These are phyloP conservation scores for Oophaga pumilio DNA, from an alignment of 2,113 vertebrate species.

Conservation along the genomic window DNA sequence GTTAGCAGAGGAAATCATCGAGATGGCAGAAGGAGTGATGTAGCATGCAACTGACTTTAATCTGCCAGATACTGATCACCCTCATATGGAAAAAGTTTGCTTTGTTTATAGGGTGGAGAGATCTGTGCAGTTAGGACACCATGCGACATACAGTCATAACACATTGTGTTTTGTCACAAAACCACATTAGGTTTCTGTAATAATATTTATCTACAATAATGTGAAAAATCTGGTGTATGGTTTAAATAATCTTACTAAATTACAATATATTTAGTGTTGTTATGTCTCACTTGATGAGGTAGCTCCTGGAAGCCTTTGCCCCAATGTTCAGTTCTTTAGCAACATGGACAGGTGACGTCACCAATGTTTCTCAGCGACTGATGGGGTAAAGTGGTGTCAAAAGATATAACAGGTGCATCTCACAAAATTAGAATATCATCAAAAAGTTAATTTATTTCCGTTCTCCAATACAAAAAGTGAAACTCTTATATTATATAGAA, in stretches of 20 bases:
- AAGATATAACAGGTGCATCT: too few relatives aligned
- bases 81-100: conserved; percentile 38
- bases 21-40: conserved; percentile 19
- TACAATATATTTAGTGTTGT: background rate
- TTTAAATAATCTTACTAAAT: background rate
- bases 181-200: background rate
- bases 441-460: too few relatives aligned
- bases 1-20: conserved; percentile 26
- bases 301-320: too few relatives aligned
- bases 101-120: background rate
- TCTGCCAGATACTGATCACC: conserved; percentile 29
- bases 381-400: too few relatives aligned
- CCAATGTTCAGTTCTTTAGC: too few relatives aligned
- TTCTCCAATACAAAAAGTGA: too few relatives aligned
- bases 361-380: too few relatives aligned
- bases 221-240: background rate
- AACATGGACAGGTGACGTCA: too few relatives aligned
- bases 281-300: too few relatives aligned
- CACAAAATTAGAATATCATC: too few relatives aligned
- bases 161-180: background rate
- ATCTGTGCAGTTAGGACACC: background rate
- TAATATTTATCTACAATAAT: background rate
- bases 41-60: background rate
- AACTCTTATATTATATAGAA: too few relatives aligned
- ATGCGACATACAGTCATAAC: background rate